Evolutionary conservation across 2,888 invertebrate species (phyloP).

Genomic region (Rotaria socialis): DNA sequence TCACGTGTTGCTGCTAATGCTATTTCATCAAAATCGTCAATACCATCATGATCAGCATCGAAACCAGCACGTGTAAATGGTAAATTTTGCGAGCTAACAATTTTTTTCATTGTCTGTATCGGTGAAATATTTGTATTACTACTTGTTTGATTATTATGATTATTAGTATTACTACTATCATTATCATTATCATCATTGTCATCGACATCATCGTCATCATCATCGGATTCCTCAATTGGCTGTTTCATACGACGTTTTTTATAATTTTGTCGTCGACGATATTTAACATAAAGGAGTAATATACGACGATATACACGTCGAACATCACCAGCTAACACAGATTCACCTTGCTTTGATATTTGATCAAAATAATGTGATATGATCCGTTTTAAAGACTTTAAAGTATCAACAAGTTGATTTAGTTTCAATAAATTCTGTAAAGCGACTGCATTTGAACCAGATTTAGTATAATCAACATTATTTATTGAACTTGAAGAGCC

Average conservation of each 20-base stretch:
- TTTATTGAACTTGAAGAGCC: neutral
- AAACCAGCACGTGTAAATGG: conserved; percentile 33
- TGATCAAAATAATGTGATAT: conserved; percentile 35
- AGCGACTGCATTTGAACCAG: neutral
- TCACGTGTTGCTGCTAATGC: conserved; percentile 10
- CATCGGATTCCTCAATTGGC: neutral
- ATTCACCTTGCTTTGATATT: conserved; percentile 21
- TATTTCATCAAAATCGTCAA: conserved; percentile 34
- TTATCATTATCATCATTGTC: neutral
- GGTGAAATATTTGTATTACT: neutral
- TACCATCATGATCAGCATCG: conserved; percentile 23
- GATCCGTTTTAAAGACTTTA: neutral
- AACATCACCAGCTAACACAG: conserved; percentile 6
- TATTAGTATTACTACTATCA: neutral
- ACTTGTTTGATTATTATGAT: neutral
- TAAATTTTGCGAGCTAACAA: neutral
- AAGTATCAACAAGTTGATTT: conserved; percentile 16
- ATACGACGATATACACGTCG: conserved; percentile 23
- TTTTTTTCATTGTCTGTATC: conserved; percentile 31
- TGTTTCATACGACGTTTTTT: conserved; percentile 21
- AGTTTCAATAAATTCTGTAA: neutral
- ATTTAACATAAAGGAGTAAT: conserved; percentile 17
- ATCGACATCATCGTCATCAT: neutral
- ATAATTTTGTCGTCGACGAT: conserved; percentile 36
- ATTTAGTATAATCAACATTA: neutral